phyloP scores from a whole-genome alignment of 2,113 vertebrate species.

The Eurystomus gularis region DNA sequence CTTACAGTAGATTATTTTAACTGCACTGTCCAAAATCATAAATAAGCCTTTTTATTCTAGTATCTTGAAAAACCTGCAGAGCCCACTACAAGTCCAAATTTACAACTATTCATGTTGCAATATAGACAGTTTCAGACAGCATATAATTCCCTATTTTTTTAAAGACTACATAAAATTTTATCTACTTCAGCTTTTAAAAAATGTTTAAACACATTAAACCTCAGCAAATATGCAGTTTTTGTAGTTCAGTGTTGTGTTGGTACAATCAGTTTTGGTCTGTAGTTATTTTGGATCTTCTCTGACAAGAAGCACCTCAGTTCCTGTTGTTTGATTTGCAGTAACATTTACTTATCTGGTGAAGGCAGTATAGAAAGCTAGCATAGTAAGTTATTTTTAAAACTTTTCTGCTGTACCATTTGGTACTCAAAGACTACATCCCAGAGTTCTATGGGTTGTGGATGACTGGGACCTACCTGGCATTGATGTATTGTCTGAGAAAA shows the following conservation, averaged over 20 bases:
- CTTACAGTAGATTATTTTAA: neutral
- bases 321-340: neutral
- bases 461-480: neutral
- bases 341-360: neutral
- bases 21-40: neutral
- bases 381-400: neutral
- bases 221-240: neutral
- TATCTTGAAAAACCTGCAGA: neutral
- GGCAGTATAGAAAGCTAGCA: neutral
- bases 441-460: neutral
- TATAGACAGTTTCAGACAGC: neutral
- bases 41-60: neutral
- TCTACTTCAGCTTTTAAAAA: neutral
- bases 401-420: neutral
- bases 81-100: neutral
- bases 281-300: neutral
- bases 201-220: neutral
- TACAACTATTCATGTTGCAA: neutral
- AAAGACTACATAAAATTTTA: neutral
- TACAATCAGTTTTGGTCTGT: neutral
- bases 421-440: neutral
- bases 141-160: neutral
- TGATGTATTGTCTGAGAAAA: neutral
- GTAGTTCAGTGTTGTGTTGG: neutral
- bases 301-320: neutral